These are phyloP conservation scores for Sakesphorus luctuosus DNA, from an alignment of 2,113 vertebrate species.

Conservation along the genomic window DNA sequence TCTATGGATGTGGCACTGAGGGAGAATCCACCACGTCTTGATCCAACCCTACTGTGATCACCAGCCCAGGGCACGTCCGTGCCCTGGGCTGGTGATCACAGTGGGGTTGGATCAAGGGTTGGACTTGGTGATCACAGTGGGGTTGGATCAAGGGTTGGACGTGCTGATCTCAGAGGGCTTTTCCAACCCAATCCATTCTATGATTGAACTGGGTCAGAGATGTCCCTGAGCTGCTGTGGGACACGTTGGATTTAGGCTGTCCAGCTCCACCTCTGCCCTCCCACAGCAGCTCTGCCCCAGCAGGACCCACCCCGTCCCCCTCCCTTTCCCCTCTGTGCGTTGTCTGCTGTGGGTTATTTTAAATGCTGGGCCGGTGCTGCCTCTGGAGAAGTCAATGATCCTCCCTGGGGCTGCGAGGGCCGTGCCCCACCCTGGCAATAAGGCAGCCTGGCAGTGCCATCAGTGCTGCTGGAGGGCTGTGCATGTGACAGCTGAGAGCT, in stretches of 20 bases:
- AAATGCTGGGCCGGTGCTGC: rapidly evolving
- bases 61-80: no score
- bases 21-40: no score
- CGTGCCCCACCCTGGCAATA: neutral
- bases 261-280: neutral
- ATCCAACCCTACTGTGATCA: no score
- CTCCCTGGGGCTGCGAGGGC: neutral
- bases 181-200: no score
- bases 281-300: neutral
- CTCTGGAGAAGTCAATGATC: neutral
- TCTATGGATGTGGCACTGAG: no score
- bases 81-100: no score
- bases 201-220: rapidly evolving
- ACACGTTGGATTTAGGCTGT: rapidly evolving
- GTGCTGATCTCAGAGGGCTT: no score
- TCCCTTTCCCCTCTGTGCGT: neutral
- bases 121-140: no score
- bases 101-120: no score
- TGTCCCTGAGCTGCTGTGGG: rapidly evolving
- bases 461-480: neutral
- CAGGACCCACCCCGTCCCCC: neutral
- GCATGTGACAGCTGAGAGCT: neutral
- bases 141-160: no score
- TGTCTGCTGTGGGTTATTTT: neutral
- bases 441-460: neutral